These are phyloP conservation scores for Poliocrania exsul DNA, from an alignment of 2,797 vertebrate species.

Conservation along the genomic window DNA sequence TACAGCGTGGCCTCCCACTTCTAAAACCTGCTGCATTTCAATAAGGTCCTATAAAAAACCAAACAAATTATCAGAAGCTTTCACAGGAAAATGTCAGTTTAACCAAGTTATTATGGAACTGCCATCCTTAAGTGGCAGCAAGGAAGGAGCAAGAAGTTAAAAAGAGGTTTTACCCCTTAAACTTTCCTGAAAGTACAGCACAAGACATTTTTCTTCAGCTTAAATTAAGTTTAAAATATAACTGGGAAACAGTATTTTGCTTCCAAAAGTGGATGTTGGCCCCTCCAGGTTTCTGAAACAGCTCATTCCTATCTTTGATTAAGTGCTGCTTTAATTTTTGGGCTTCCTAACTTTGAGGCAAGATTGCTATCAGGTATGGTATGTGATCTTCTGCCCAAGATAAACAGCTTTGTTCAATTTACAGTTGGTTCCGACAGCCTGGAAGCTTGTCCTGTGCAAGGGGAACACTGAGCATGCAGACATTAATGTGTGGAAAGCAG, in stretches of 20 bases:
- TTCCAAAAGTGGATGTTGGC: not conserved
- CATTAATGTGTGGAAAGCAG: not conserved
- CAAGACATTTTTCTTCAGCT: not conserved
- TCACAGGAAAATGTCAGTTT: not conserved
- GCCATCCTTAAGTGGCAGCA: not conserved
- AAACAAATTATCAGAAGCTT: not conserved
- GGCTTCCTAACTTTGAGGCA: not conserved
- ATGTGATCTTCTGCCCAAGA: not conserved
- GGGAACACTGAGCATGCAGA: not conserved
- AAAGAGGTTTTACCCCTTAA: not conserved
- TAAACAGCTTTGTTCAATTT: not conserved
- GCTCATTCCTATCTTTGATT: not conserved
- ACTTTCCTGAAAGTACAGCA: not conserved
- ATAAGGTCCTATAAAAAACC: slow-evolving; percentile 81
- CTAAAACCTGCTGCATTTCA: slow-evolving; percentile 81
- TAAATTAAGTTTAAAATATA: not conserved
- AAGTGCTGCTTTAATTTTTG: not conserved
- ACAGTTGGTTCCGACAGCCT: not conserved
- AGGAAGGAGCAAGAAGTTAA: not conserved
- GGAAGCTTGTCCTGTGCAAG: not conserved
- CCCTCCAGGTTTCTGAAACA: not conserved
- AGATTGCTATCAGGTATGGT: not conserved
- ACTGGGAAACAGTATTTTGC: not conserved
- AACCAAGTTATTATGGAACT: not conserved
- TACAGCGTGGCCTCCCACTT: slow-evolving; percentile 79